phyloP scores from a whole-genome alignment of 2,113 vertebrate species.

The Sylvicapra grimmia region DNA sequence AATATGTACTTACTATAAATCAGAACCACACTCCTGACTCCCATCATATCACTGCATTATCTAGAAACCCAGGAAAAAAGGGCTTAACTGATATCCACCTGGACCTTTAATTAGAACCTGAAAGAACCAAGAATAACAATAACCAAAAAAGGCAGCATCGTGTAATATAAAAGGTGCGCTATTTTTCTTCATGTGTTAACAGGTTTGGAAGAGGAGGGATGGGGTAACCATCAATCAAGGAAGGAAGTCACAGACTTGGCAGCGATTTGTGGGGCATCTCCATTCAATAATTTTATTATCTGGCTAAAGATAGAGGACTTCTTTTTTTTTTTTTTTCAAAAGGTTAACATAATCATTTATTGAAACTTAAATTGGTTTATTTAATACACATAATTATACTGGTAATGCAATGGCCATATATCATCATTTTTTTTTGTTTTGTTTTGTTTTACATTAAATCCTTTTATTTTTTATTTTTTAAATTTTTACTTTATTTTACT shows the following conservation, averaged over 20 bases:
- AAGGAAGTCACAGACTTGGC: neutral
- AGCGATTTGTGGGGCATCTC: neutral
- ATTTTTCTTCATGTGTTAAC: neutral
- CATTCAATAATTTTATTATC: neutral
- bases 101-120: neutral
- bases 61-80: neutral
- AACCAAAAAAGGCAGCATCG: neutral
- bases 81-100: neutral
- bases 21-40: neutral
- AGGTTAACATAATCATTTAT: no score
- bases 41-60: fast-evolving
- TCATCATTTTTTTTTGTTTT: no score
- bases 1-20: neutral
- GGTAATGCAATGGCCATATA: no score
- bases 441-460: no score
- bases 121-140: neutral
- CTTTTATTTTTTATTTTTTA: no score
- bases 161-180: neutral
- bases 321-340: no score
- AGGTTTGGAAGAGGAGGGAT: neutral
- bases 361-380: no score
- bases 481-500: no score
- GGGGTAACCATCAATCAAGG: neutral
- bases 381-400: no score
- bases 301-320: neutral